phyloP scores from a whole-genome alignment of 2,113 vertebrate genomes.

The Rhizomys pruinosus region DNA sequence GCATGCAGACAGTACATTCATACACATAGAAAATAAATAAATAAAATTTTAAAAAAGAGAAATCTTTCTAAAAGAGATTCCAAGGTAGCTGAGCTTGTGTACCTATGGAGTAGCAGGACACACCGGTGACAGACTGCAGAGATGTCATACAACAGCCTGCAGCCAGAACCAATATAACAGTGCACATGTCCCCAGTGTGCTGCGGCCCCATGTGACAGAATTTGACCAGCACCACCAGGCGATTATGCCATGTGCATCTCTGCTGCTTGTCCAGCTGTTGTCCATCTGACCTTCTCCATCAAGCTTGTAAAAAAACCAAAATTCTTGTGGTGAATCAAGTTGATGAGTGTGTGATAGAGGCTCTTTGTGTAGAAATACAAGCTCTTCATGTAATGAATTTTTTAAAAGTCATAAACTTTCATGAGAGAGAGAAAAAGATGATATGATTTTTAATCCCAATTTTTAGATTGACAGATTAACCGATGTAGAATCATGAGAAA shows the following conservation, averaged over 20 bases:
- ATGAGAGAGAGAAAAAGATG: background rate
- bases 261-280: too few relatives aligned
- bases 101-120: background rate
- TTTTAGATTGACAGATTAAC: background rate
- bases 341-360: background rate
- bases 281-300: background rate
- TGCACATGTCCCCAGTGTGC: too few relatives aligned
- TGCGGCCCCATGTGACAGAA: too few relatives aligned
- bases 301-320: background rate
- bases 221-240: background rate
- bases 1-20: too few relatives aligned
- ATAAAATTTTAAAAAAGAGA: too few relatives aligned
- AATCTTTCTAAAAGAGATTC: background rate
- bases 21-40: too few relatives aligned
- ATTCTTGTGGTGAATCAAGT: background rate
- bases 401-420: too few relatives aligned
- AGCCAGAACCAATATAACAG: background rate
- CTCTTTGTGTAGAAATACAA: fast-evolving
- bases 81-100: too few relatives aligned
- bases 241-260: background rate
- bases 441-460: background rate
- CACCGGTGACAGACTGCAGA: fast-evolving
- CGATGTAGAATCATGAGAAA: background rate
- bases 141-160: fast-evolving
- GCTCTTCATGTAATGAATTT: background rate